Evolutionary conservation across 2,888 invertebrate genomes (phyloP).

Genomic region (Allophyes oxyacanthae): DNA sequence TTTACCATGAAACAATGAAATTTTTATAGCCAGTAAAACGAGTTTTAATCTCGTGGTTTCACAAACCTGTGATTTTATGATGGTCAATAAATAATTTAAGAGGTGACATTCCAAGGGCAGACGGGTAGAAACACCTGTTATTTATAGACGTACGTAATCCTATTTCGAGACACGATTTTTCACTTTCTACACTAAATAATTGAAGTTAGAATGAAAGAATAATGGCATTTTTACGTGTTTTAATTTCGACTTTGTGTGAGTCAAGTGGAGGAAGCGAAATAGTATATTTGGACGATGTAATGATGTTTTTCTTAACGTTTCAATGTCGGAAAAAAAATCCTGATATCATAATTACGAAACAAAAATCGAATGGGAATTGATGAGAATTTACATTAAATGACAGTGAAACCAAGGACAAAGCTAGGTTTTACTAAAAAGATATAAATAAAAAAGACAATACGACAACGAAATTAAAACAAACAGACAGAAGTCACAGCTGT

Average conservation of each 20-base stretch:
- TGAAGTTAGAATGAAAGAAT: neutral
- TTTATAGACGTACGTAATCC: slow-evolving; percentile 1
- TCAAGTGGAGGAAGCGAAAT: no score
- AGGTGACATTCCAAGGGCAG: slow-evolving; percentile 32
- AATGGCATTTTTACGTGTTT: neutral
- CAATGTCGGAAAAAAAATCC: no score
- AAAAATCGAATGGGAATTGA: no score
- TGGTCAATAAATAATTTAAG: slow-evolving; percentile 41
- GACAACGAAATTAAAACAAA: neutral
- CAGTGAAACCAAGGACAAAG: no score
- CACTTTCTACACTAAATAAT: neutral
- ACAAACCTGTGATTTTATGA: slow-evolving; percentile 24
- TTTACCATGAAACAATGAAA: slow-evolving; percentile 28
- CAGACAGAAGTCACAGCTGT: neutral
- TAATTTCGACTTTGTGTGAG: neutral
- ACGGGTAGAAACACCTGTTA: slow-evolving; percentile 38
- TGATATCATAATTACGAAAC: no score
- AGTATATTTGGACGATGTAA: no score
- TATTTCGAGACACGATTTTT: neutral
- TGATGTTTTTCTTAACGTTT: no score
- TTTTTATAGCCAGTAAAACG: slow-evolving; percentile 40
- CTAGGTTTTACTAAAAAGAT: no score
- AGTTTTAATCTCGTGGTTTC: slow-evolving; percentile 29
- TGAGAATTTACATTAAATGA: no score
- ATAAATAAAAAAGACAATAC: neutral